Percentiles rank a stretch among this genome's conserved stretches.
phyloP scores from a whole-genome alignment of 64 coral and sea anemone genomes.

The Montipora capricornis region DNA sequence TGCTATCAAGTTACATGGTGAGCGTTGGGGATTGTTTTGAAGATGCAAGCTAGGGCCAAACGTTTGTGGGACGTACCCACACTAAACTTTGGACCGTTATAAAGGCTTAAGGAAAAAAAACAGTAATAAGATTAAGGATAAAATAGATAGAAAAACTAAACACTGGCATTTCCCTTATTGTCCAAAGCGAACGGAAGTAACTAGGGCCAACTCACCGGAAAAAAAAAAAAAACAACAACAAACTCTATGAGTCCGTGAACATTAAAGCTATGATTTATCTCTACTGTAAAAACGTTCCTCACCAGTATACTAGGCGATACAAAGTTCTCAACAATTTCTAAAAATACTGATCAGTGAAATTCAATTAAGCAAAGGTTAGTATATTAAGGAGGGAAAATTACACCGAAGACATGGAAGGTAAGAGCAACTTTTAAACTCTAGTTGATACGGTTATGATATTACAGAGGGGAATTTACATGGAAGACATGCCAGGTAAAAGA shows the following conservation, averaged over 20 bases:
- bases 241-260: not conserved
- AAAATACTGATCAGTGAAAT: not conserved
- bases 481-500: too few relatives aligned
- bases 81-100: too few relatives aligned
- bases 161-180: not conserved
- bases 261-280: slow-evolving; percentile 28
- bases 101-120: not conserved
- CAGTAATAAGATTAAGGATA: not conserved
- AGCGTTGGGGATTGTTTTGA: too few relatives aligned
- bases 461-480: too few relatives aligned
- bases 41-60: too few relatives aligned
- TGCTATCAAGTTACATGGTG: too few relatives aligned
- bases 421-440: not conserved
- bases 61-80: too few relatives aligned
- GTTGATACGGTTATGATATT: not conserved
- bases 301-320: not conserved
- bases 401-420: not conserved
- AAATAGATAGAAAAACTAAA: not conserved
- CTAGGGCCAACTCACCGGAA: not conserved
- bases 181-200: not conserved
- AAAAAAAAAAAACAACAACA: not conserved
- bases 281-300: not conserved
- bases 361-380: not conserved
- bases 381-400: not conserved
- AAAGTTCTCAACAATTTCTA: not conserved